These are phyloP conservation scores for Xenopus tropicalis DNA, from an alignment of 2,113 vertebrate genomes.

Conservation along the genomic window DNA sequence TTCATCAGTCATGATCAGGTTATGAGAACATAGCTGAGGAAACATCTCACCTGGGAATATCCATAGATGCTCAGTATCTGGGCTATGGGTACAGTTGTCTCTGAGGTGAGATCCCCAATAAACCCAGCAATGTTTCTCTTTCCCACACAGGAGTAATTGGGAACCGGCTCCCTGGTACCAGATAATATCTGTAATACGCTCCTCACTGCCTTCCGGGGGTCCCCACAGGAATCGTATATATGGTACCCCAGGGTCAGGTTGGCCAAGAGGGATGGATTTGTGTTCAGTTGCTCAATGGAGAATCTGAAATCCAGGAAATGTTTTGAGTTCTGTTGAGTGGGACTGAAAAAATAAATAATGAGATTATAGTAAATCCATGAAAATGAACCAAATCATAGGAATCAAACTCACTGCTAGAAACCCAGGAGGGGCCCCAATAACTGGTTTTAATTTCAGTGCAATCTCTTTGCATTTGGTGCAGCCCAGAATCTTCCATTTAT, in stretches of 20 bases:
- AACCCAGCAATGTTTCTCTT: background rate
- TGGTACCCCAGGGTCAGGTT: constrained; percentile 21
- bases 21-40: too few relatives aligned
- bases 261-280: background rate
- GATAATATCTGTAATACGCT: constrained; percentile 9
- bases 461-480: too few relatives aligned
- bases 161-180: background rate
- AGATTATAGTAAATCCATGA: too few relatives aligned
- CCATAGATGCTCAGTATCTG: background rate
- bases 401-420: too few relatives aligned
- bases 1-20: too few relatives aligned
- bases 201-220: background rate
- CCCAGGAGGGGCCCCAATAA: too few relatives aligned
- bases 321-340: background rate
- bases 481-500: too few relatives aligned
- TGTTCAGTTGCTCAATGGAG: constrained; percentile 11
- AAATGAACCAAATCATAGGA: too few relatives aligned
- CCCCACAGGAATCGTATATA: constrained; percentile 1
- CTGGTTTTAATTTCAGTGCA: too few relatives aligned
- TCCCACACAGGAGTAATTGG: constrained; percentile 10
- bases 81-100: constrained; percentile 2
- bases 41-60: constrained; percentile 1
- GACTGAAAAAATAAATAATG: background rate
- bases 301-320: constrained; percentile 3
- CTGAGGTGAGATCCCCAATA: constrained; percentile 9